A percentile compares a stretch with the other conserved stretches of the same genome.
Conservation (phyloP, 2,797 vertebrate species). For the Discoglossus pictus region DNA sequence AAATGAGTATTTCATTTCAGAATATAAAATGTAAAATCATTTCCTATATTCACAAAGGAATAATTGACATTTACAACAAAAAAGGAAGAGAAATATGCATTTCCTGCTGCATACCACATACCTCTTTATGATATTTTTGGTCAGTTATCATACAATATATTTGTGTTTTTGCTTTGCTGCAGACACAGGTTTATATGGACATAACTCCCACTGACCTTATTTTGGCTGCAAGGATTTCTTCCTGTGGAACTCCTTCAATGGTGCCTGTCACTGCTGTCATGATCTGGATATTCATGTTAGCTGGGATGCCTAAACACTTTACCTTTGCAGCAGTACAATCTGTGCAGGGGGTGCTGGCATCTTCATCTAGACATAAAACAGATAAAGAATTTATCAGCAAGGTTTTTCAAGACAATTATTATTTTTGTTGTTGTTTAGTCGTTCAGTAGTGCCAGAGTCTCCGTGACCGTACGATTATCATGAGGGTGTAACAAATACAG, state of each 20-base stretch:
- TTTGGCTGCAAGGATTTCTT: constrained; percentile 76
- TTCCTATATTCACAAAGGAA: no score
- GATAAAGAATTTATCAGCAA: not conserved
- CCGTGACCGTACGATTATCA: no score
- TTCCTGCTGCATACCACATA: no score
- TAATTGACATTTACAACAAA: no score
- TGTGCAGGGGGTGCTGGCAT: constrained; percentile 16
- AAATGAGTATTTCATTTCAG: not conserved
- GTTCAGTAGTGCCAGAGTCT: no score
- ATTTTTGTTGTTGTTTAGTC: no score
- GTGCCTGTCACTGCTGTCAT: constrained; percentile 67
- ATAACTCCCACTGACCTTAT: constrained; percentile 75
- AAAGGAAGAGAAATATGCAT: no score
- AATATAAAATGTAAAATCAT: not conserved
- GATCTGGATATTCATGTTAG: constrained; percentile 76
- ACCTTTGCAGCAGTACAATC: constrained; percentile 49
- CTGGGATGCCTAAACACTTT: constrained; percentile 77
- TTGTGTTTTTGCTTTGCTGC: no score
- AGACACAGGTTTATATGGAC: no score
- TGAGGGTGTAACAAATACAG: no score
- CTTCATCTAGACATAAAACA: constrained; percentile 19
- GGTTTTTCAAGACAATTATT: not conserved
- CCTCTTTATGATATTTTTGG: no score
- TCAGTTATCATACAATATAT: no score
- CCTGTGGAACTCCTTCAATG: constrained; percentile 72